A percentile compares a stretch with the other conserved stretches of the same genome.
Evolutionary conservation across 1,140 invertebrate genomes (phyloP).

Genomic region (Zaprionus davidi): DNA sequence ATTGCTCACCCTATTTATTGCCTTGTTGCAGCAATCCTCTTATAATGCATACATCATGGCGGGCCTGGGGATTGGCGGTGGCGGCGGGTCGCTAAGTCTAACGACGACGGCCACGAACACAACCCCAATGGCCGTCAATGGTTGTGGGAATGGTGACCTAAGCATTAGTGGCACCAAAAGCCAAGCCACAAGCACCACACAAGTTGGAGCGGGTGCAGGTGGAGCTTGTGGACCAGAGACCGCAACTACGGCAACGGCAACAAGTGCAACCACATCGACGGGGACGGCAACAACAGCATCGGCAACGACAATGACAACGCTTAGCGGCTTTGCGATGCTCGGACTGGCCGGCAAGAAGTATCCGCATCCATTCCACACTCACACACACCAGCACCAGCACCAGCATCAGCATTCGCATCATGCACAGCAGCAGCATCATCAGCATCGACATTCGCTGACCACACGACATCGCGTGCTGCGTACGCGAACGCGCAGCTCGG

Average conservation of each 20-base stretch:
- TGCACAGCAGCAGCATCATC: constrained; percentile 60
- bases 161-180: constrained; percentile 26
- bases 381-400: constrained; percentile 38
- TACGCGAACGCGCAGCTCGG: constrained; percentile 76
- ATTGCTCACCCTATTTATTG: neutral
- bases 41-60: constrained; percentile 79
- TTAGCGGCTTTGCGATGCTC: constrained; percentile 62
- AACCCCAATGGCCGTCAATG: constrained; percentile 33
- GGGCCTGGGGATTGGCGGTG: constrained; percentile 75
- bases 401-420: constrained; percentile 43
- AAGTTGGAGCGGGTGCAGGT: neutral
- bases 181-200: constrained; percentile 1
- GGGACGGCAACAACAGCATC: constrained; percentile 23
- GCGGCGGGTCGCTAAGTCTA: constrained; percentile 67
- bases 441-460: constrained; percentile 81
- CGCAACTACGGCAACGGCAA: neutral
- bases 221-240: neutral
- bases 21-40: constrained; percentile 65
- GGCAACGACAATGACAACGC: constrained; percentile 28
- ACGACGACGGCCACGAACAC: constrained; percentile 31
- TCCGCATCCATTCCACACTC: constrained; percentile 51
- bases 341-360: constrained; percentile 63
- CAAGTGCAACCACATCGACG: constrained; percentile 6
- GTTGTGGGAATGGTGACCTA: constrained; percentile 38
- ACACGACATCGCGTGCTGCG: constrained; percentile 74